These are phyloP conservation scores for silkworm (Bombyx mori) DNA, from an alignment of 1,140 invertebrate genomes.

Conservation along the genomic window ASM3026992v2 NC_085127.1:11142501-11143000, in stretches of 20 bases:
- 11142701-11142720: slow-evolving; percentile 57
- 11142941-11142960: background rate
- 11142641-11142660: slow-evolving; percentile 14
- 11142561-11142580: slow-evolving; percentile 2
- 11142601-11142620: slow-evolving; percentile 39
- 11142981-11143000: too few relatives aligned
- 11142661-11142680: slow-evolving; percentile 42
- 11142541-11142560: background rate
- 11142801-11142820: slow-evolving; percentile 76
- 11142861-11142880: slow-evolving; percentile 93
- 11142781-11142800: slow-evolving; percentile 77
- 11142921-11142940: background rate
- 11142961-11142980: too few relatives aligned
- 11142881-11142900: slow-evolving; percentile 91
- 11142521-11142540: too few relatives aligned
- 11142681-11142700: slow-evolving; percentile 54
- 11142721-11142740: slow-evolving; percentile 45
- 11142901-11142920: slow-evolving; percentile 72
- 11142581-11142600: slow-evolving; percentile 13
- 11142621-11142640: slow-evolving; percentile 46
- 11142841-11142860: slow-evolving; percentile 84
- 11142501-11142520: too few relatives aligned
- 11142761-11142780: slow-evolving; percentile 45
- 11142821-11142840: slow-evolving; percentile 80
- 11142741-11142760: slow-evolving; percentile 48